Base-by-base conservation (phyloP, 1,140 invertebrate species). In the Hyphantria cunea region DNA sequence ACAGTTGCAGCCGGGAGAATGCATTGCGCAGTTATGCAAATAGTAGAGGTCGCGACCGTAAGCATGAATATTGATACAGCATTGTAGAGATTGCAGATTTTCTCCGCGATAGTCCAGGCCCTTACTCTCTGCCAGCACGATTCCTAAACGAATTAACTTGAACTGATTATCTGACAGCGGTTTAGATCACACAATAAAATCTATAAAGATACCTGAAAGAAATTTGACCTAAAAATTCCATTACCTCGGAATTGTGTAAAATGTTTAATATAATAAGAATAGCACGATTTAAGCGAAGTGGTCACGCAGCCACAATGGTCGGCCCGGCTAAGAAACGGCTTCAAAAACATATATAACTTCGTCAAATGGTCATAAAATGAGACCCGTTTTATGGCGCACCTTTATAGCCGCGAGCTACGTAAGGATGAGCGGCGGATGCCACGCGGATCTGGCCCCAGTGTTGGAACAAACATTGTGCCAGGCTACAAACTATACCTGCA, bases 1-100 rank as follows among this genome's bases (percentile, higher is more conserved):
- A 82, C 81, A 84, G 84, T 86, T 84, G 81, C 83, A 82, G 66
- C 74, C 70, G 74, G 73, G 83, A 76, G 78, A 89, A 86, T 84
- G 82, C 83, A 85, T 76, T 82, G 79, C 80, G 78, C 83, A 82
- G 84, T 80, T 85, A 89, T 89, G 86, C 84, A 89, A 89, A 89
- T 87, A 81, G 74, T 74, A 68, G 74, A 67, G 84, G 84, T 89
- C 86, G 84, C 84, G 86, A 86, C 86, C 86, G 77, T 70, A 70
- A 78, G 79, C 82, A 89, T 89, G 86, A 86, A 89, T 89, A 89
- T 87, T 89, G 86, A 89, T 89, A 89, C 78, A 80, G 82, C 84
- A 81, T 85, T 86, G 84, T 83, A 78, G 84, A 80, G 84, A 89
- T 89, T 74, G 75, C 84, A 82, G 86, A 89, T 89, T 82, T 78